These are phyloP conservation scores for Xylocampa areola DNA, from an alignment of 2,888 invertebrate species.

Conservation along the genomic window DNA sequence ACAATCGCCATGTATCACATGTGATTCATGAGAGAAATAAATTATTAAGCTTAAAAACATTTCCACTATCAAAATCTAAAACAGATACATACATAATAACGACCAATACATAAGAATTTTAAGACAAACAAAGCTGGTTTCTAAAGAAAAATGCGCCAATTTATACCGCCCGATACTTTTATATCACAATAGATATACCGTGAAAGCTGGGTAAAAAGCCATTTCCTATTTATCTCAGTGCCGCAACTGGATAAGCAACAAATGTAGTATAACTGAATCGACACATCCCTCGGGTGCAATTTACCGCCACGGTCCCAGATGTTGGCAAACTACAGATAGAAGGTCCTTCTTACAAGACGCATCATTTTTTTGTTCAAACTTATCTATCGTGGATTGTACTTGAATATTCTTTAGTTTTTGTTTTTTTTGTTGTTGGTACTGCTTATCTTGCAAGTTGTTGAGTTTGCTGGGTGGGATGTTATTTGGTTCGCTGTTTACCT, in stretches of 20 bases:
- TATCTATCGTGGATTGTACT: constrained; percentile 50
- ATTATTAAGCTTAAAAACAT: constrained; percentile 2
- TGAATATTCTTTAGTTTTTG: constrained; percentile 45
- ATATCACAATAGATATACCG: constrained; percentile 43
- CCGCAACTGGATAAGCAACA: constrained; percentile 57
- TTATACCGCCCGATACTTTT: constrained; percentile 29
- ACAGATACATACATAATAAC: constrained; percentile 18
- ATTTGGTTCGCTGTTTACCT: constrained; percentile 7
- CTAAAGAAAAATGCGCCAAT: constrained; percentile 25
- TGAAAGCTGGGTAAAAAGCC: constrained; percentile 56
- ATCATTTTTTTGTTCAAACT: constrained; percentile 56
- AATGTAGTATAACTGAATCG: constrained; percentile 67
- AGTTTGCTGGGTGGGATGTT: constrained; percentile 10
- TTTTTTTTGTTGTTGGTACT: constrained; percentile 32
- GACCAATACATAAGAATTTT: constrained; percentile 22
- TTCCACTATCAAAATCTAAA: constrained; percentile 7
- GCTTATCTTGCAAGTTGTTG: constrained; percentile 36
- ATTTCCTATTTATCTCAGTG: constrained; percentile 64
- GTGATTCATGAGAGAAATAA: no score
- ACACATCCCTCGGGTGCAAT: constrained; percentile 73
- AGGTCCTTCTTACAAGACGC: constrained; percentile 50
- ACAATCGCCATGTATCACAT: no score
- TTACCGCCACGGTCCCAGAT: constrained; percentile 66
- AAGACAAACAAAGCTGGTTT: constrained; percentile 33
- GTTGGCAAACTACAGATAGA: constrained; percentile 52